Base-by-base conservation (phyloP, 2,888 invertebrate genomes). In the Cephus pygmeus region DNA sequence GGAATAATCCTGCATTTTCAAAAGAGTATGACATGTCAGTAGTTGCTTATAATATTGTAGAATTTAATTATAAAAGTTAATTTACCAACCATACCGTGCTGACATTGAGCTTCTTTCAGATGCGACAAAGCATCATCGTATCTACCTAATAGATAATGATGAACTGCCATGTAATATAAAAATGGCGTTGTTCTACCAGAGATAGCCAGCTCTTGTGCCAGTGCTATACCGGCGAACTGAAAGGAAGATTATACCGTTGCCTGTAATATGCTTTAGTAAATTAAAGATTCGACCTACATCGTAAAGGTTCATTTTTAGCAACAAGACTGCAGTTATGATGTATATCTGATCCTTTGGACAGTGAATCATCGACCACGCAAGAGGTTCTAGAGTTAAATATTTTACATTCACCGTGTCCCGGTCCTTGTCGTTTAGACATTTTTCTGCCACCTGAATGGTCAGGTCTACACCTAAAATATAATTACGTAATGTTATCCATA, bases 131-230 rank as follows among this genome's bases (percentile, higher is more conserved):
- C 86, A 56, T 83, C 83, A 34, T 85, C 82, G 77, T 85, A 88
- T 81, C 84, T 84, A 9, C 78, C 69, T 68, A 82, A 80, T 4
- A 89, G 77, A 79, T 89, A 90, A 80, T 85, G 82, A 69, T 85
- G 81, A 11, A 89, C 89, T 33, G 87, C 86, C 75, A 86, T 76
- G 34, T 86, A 89, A 77, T 90, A 90, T 12, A 89, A 74, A 23
- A 84, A 80, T 12, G 86, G 77, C 6, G 79, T 83, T 1, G 88
- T 80, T 79, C 80, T 83, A 23, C 83, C 82, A 3, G 73, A 73
- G 1, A 81, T 77, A 3, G 80, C 78, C 71, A 88, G 77, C 75
- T 90, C 89, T 79, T 88, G 79, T 12, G 84, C 82, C 33, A 90
- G 78, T 23, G 89, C 87, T 36, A 88, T 78, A 1, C 79, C 84